Conservation (phyloP, 2,113 vertebrate genomes). For the Phyllostomus discolor region DNA sequence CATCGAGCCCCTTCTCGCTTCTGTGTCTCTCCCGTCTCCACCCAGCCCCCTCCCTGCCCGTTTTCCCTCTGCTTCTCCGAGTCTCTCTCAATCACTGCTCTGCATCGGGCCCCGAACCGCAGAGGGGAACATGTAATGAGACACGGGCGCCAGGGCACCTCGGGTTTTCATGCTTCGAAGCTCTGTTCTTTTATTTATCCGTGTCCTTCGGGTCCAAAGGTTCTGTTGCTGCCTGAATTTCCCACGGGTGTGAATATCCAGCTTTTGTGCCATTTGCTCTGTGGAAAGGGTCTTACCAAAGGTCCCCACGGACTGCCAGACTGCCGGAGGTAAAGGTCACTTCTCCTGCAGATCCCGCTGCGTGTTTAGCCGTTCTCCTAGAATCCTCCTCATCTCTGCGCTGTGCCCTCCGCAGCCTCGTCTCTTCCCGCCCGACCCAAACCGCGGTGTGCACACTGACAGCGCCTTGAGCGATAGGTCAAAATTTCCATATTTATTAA, state of each 20-base stretch:
- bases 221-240: slow-evolving; percentile 9
- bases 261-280: background rate
- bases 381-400: background rate
- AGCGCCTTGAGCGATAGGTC: background rate
- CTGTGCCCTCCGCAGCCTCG: background rate
- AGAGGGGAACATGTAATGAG: background rate
- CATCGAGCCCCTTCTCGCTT: background rate
- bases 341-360: background rate
- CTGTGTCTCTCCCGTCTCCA: background rate
- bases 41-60: background rate
- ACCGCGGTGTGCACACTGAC: background rate
- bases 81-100: background rate
- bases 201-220: slow-evolving; percentile 12
- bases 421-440: background rate
- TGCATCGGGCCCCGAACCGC: background rate
- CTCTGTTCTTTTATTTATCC: slow-evolving; percentile 28
- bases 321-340: background rate
- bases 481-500: slow-evolving; percentile 29
- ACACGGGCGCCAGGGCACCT: background rate
- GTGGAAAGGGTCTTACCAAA: background rate
- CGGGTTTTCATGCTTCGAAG: background rate
- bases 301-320: background rate
- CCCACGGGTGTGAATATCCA: background rate
- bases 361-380: background rate
- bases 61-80: background rate